A percentile compares a stretch with the other conserved stretches of the same genome.
These are phyloP conservation scores for Mixornis gularis DNA, from an alignment of 2,113 vertebrate species.

Conservation along the genomic window DNA sequence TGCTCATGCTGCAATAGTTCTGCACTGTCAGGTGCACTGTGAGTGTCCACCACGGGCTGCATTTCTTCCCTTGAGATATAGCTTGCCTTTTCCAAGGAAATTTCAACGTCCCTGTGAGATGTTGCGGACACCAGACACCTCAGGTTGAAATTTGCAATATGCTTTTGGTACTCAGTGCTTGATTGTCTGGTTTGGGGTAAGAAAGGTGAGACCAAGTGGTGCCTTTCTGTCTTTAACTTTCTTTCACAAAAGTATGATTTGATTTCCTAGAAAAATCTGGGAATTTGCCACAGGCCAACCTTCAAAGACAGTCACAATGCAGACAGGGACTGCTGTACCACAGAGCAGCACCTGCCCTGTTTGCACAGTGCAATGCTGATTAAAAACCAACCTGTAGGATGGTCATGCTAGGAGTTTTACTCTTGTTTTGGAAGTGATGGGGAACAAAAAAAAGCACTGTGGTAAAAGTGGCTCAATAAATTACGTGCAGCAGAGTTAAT, in stretches of 20 bases:
- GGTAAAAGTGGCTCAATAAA: not conserved
- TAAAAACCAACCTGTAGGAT: not conserved
- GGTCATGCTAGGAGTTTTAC: not conserved
- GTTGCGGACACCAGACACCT: not conserved
- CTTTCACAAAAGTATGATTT: not conserved
- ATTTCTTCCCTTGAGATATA: not conserved
- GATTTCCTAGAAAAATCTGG: not conserved
- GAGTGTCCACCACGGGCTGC: accelerated
- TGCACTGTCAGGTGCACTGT: not conserved
- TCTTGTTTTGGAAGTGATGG: not conserved
- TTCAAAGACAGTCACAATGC: not conserved
- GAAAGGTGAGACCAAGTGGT: not conserved
- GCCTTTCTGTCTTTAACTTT: not conserved
- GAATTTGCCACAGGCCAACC: not conserved
- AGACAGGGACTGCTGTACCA: not conserved
- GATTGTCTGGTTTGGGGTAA: not conserved
- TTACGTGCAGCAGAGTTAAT: not conserved
- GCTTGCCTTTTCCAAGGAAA: not conserved
- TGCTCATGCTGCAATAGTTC: not conserved
- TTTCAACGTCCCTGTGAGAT: not conserved
- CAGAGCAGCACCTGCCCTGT: not conserved
- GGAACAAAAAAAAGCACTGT: not conserved
- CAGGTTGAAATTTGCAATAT: not conserved
- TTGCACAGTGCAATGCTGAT: not conserved
- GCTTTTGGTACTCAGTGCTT: not conserved